These are phyloP conservation scores for Molothrus ater DNA, from an alignment of 2,797 vertebrate species.

Conservation along the genomic window DNA sequence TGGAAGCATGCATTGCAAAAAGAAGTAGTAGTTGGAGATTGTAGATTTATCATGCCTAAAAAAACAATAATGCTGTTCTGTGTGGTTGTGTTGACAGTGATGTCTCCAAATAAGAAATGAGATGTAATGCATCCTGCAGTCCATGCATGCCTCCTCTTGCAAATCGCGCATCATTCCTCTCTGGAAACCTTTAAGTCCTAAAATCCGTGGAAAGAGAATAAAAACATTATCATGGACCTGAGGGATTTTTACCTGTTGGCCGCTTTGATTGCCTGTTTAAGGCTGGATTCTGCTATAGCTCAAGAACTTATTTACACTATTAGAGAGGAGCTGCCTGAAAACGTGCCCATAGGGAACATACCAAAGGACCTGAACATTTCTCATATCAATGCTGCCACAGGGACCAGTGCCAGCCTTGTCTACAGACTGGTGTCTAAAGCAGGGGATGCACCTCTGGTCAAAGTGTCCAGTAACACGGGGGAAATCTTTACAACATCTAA, in stretches of 20 bases:
- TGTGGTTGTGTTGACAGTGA: conserved; percentile 89
- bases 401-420: conserved; percentile 92
- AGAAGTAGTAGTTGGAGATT: conserved; percentile 61
- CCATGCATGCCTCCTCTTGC: conserved; percentile 82
- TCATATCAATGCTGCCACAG: conserved; percentile 93
- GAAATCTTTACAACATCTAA: conserved; percentile 98
- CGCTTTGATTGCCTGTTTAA: conserved; percentile 93
- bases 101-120: conserved; percentile 84
- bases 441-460: conserved; percentile 94
- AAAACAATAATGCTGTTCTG: conserved; percentile 82
- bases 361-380: conserved; percentile 99
- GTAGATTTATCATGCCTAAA: conserved; percentile 62
- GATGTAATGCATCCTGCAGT: conserved; percentile 84
- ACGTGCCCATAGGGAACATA: conserved; percentile 99
- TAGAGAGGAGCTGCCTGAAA: conserved; percentile 98
- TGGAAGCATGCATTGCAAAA: conserved; percentile 57
- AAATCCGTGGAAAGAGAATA: conserved; percentile 82
- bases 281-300: conserved; percentile 95
- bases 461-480: conserved; percentile 94
- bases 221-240: conserved; percentile 94
- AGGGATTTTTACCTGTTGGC: conserved; percentile 99
- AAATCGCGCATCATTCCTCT: conserved; percentile 70
- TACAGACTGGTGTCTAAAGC: conserved; percentile 98
- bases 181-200: conserved; percentile 80
- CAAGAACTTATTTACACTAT: conserved; percentile 99